These are phyloP conservation scores for Cololabis saira DNA, from an alignment of 2,113 vertebrate species.

Conservation along the genomic window DNA sequence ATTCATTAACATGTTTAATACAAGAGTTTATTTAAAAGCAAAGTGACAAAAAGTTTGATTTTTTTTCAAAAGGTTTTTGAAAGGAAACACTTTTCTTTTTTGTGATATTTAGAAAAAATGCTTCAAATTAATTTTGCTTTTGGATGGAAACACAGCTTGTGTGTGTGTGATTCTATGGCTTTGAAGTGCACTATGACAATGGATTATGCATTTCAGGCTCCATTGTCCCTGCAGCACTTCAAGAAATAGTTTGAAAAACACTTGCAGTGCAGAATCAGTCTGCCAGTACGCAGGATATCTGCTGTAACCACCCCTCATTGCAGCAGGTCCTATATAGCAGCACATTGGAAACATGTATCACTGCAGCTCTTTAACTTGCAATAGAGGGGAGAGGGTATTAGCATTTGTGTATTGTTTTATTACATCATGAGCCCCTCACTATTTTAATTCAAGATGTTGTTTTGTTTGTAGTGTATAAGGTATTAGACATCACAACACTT, in stretches of 20 bases:
- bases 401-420: slow-evolving; percentile 3
- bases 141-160: too few species aligned
- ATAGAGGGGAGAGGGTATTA: not conserved
- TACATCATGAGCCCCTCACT: slow-evolving; percentile 9
- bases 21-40: too few species aligned
- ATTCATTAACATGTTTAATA: too few species aligned
- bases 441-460: slow-evolving; percentile 4
- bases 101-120: too few species aligned
- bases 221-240: not conserved
- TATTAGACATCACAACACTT: not conserved
- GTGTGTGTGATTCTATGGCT: too few species aligned
- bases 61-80: too few species aligned
- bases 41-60: too few species aligned
- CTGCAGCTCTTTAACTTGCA: slow-evolving; percentile 9
- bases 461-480: not conserved
- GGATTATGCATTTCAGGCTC: not conserved
- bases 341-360: slow-evolving; percentile 43
- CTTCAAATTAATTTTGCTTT: too few species aligned
- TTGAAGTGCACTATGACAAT: too few species aligned
- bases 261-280: slow-evolving; percentile 13
- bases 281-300: slow-evolving; percentile 14
- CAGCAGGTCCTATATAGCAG: slow-evolving; percentile 29
- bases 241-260: not conserved
- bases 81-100: too few species aligned
- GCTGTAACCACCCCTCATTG: slow-evolving; percentile 5